Percentiles rank a stretch among this genome's conserved stretches.
phyloP scores from a whole-genome alignment of 2,113 vertebrate genomes.

The Pyxicephalus adspersus region DNA sequence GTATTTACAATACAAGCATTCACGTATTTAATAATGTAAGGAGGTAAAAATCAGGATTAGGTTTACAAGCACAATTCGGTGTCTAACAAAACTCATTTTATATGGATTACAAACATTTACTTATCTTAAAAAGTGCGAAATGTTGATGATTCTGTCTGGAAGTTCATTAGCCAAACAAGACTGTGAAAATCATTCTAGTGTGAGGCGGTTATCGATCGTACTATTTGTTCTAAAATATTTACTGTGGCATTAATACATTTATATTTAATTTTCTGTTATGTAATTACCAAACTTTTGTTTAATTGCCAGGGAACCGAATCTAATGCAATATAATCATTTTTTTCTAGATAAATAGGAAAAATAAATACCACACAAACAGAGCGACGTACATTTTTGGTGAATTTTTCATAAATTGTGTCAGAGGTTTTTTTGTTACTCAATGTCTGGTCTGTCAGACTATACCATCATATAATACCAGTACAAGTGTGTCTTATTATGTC shows the following conservation, averaged over 20 bases:
- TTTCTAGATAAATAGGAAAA: slow-evolving; percentile 65
- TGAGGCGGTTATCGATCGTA: slow-evolving; percentile 71
- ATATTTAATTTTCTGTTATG: slow-evolving; percentile 67
- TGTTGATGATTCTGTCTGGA: slow-evolving; percentile 54
- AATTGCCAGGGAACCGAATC: slow-evolving; percentile 71
- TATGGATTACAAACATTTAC: slow-evolving; percentile 32
- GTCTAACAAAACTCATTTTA: slow-evolving; percentile 32
- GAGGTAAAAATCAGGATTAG: slow-evolving; percentile 44
- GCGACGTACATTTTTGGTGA: neutral
- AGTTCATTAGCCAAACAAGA: slow-evolving; percentile 33
- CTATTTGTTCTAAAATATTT: slow-evolving; percentile 67
- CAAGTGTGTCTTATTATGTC: too few species aligned
- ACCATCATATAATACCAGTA: too few species aligned
- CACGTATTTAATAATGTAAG: slow-evolving; percentile 59
- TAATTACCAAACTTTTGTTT: slow-evolving; percentile 79
- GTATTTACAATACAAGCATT: slow-evolving; percentile 61
- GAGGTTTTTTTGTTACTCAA: too few species aligned
- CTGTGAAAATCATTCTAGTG: slow-evolving; percentile 64
- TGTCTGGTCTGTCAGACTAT: too few species aligned
- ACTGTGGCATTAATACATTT: slow-evolving; percentile 73
- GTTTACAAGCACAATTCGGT: slow-evolving; percentile 24
- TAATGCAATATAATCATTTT: slow-evolving; percentile 68
- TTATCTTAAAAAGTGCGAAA: slow-evolving; percentile 41
- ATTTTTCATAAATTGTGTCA: neutral
- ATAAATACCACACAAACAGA: neutral